A percentile compares a stretch with the other conserved stretches of the same genome.
Evolutionary conservation across 2,113 vertebrate species (phyloP).

Genomic region (Natator depressus): DNA sequence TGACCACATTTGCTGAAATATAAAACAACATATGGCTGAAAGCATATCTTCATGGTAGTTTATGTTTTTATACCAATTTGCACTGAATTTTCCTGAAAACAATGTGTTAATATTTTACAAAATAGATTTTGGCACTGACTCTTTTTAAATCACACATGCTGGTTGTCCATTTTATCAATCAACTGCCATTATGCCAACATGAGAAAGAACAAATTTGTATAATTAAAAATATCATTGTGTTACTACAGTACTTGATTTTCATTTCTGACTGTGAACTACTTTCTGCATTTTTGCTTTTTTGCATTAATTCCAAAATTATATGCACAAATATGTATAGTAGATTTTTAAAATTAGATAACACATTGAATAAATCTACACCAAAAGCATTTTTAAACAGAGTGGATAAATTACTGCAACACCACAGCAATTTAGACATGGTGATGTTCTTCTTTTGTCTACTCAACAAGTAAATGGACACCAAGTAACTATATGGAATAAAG

Average conservation of each 20-base stretch:
- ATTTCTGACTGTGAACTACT: background rate
- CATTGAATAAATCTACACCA: background rate
- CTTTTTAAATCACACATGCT: background rate
- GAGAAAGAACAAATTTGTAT: background rate
- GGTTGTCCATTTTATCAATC: background rate
- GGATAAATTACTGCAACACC: background rate
- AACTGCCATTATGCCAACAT: background rate
- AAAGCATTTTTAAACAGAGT: background rate
- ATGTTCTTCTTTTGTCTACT: background rate
- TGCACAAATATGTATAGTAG: background rate
- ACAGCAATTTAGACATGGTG: background rate
- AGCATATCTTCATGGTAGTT: slow-evolving; percentile 31
- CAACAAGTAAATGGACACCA: background rate
- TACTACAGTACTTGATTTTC: background rate
- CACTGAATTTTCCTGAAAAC: slow-evolving; percentile 17
- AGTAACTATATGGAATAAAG: background rate
- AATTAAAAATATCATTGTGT: background rate
- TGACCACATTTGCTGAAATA: slow-evolving; percentile 67
- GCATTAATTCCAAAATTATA: background rate
- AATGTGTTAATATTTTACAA: slow-evolving; percentile 54
- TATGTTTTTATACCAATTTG: slow-evolving; percentile 31
- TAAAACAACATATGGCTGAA: slow-evolving; percentile 70
- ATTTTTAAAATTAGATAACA: background rate
- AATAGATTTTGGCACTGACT: background rate
- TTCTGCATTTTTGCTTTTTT: background rate